Conservation (phyloP, 1,140 invertebrate species). For the Dufourea novaeangliae region DNA sequence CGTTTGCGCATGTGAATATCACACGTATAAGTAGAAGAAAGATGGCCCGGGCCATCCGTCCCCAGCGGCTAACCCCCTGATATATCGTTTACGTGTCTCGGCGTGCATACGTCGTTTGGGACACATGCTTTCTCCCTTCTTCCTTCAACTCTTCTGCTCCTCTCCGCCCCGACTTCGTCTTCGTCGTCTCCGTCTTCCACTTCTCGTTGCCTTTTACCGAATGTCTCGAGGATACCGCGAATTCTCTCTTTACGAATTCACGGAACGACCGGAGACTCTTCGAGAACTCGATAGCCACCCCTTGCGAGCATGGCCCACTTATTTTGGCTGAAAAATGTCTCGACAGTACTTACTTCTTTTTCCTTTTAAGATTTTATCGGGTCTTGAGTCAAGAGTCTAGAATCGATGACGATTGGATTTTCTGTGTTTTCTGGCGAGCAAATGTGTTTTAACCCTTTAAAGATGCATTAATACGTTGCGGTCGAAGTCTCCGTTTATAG, state of each 20-base stretch:
- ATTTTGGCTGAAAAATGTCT: not conserved
- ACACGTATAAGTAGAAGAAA: constrained; percentile 80
- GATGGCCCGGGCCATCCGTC: constrained; percentile 80
- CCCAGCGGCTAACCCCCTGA: constrained; percentile 82
- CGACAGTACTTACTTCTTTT: too few species aligned
- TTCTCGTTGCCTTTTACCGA: constrained; percentile 18
- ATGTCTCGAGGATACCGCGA: constrained; percentile 63
- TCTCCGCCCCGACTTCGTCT: constrained; percentile 28
- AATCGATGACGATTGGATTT: too few species aligned
- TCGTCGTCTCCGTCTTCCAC: not conserved
- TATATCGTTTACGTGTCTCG: constrained; percentile 82
- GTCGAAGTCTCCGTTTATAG: too few species aligned
- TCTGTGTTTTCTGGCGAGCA: too few species aligned
- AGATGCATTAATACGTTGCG: too few species aligned
- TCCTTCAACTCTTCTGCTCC: constrained; percentile 40
- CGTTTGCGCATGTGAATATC: constrained; percentile 80
- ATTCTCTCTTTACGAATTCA: constrained; percentile 79
- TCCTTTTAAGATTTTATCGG: too few species aligned
- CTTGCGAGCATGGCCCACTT: constrained; percentile 39
- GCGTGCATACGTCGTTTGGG: constrained; percentile 81
- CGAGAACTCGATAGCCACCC: constrained; percentile 54
- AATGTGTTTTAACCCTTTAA: too few species aligned
- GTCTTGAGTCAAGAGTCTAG: too few species aligned
- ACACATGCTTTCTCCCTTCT: constrained; percentile 76
- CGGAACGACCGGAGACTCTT: constrained; percentile 67